Evolutionary conservation across 2,797 vertebrate species (phyloP).

Genomic region (Scomberomorus guttatus): DNA sequence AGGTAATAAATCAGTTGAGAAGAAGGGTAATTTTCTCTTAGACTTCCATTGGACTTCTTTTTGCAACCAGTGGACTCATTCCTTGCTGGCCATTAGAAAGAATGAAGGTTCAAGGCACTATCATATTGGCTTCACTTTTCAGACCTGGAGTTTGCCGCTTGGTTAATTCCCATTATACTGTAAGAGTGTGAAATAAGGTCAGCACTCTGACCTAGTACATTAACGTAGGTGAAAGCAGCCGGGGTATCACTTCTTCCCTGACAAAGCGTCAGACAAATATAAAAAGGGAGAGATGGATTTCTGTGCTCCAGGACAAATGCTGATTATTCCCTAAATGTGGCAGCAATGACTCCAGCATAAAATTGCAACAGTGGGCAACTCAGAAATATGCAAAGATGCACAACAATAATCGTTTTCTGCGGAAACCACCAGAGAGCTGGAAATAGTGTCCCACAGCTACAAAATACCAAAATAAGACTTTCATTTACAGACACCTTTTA

Average conservation of each 20-base stretch:
- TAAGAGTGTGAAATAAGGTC: slow-evolving; percentile 50
- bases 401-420: slow-evolving; percentile 59
- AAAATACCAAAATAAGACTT: slow-evolving; percentile 65
- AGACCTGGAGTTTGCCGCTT: too few species aligned
- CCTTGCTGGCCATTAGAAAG: too few species aligned
- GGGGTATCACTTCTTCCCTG: slow-evolving; percentile 33
- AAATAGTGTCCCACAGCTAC: slow-evolving; percentile 45
- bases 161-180: slow-evolving; percentile 40
- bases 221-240: slow-evolving; percentile 3
- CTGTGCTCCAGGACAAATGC: slow-evolving; percentile 49
- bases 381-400: slow-evolving; percentile 56
- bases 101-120: too few species aligned
- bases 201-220: slow-evolving; percentile 23
- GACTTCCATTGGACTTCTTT: too few species aligned
- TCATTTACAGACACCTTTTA: slow-evolving; percentile 72
- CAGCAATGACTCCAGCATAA: slow-evolving; percentile 63
- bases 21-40: too few species aligned
- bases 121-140: too few species aligned
- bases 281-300: slow-evolving; percentile 23
- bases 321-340: slow-evolving; percentile 64
- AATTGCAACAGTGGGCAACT: slow-evolving; percentile 64
- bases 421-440: slow-evolving; percentile 39
- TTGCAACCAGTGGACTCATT: too few species aligned
- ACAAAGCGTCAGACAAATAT: slow-evolving; percentile 31
- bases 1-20: too few species aligned